Evolutionary conservation across 2,797 vertebrate genomes (phyloP), one percentile per base, ranked within the genome.

Genomic region (Caiman crocodilus): DNA sequence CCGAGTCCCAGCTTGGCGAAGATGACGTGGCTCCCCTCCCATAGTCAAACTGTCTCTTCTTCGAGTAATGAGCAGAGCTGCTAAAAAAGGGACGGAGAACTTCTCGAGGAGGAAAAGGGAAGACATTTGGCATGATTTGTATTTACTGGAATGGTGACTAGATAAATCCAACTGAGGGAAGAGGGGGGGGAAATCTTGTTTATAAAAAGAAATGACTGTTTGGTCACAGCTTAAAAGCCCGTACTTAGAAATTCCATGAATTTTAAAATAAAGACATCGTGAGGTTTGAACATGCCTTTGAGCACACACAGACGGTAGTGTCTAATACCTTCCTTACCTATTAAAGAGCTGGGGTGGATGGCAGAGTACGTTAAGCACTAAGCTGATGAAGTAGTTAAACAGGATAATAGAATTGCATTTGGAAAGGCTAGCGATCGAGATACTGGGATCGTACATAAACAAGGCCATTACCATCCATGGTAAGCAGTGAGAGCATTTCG

Each of bases 171-270:
- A 30, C 28, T 7, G 56, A 1, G 21, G 58, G 50, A 18, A 16
- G 77, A 30, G 6, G 10, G 1, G 1, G 2, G 4, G 8, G 16
- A 75, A 57, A 83, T 58, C 75, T 61, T 89, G 58, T 94, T 96
- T 78, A 89, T 56, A 88, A 80, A 88, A 88, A 67, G 79, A 83
- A 92, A 90, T 63, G 35, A 67, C 61, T 90, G 2, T 91, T 88
- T 94, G 94, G 88, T 89, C 92, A 83, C 76, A 79, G 90, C 92
- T 94, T 93, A 92, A 79, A 74, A 95, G 95, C 14, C 76, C 82
- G 91, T 94, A 78, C 94, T 96, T 96, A 96, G 94, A 97, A 96
- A 97, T 97, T 97, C 95, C 90, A 96, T 96, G 95, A 94, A 96
- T 97, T 96, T 97, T 96, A 97, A 97, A 97, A 95, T 93, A 91